Percentiles rank a stretch among this genome's conserved stretches.
Conservation (phyloP, 2,113 vertebrate species). For the Pygoscelis adeliae region DNA sequence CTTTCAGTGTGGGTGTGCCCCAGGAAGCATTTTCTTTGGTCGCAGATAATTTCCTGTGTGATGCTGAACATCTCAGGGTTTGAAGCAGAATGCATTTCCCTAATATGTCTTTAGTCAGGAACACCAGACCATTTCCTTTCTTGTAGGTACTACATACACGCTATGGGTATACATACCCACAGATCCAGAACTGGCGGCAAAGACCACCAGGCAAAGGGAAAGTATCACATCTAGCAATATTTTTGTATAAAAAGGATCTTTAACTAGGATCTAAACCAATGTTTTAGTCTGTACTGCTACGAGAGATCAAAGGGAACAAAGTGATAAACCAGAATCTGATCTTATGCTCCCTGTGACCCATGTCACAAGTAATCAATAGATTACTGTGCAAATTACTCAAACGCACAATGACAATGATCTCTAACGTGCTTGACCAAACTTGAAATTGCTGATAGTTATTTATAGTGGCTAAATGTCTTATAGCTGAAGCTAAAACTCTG, state of each 20-base stretch:
- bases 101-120: background rate
- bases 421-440: background rate
- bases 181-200: background rate
- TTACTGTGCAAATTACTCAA: background rate
- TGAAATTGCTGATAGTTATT: background rate
- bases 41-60: background rate
- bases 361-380: background rate
- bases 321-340: background rate
- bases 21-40: background rate
- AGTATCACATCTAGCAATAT: background rate
- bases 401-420: background rate
- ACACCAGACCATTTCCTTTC: background rate
- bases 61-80: background rate
- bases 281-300: background rate
- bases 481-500: background rate
- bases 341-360: background rate
- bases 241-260: background rate
- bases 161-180: background rate
- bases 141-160: background rate
- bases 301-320: background rate
- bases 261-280: background rate
- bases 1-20: background rate
- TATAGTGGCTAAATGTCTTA: background rate
- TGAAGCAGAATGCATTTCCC: background rate
- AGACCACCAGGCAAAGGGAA: background rate